Evolutionary conservation across 2,797 vertebrate genomes (phyloP).

Genomic region (Sparus aurata): DNA sequence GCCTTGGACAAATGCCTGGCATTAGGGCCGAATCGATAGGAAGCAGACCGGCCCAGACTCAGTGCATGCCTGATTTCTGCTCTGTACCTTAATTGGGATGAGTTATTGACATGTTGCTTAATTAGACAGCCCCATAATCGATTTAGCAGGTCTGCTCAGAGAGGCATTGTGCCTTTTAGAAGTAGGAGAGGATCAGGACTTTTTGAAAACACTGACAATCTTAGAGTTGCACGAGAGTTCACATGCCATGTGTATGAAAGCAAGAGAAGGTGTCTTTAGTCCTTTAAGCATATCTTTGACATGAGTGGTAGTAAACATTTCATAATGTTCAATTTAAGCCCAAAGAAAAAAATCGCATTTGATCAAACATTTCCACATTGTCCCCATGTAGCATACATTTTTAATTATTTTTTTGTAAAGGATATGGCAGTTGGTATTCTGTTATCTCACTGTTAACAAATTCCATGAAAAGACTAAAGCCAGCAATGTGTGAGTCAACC

Average conservation of each 20-base stretch:
- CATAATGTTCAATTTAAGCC: too few relatives aligned
- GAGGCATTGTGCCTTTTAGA: conserved; percentile 16
- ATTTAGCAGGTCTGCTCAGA: conserved; percentile 49
- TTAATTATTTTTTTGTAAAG: not conserved
- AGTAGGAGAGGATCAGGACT: conserved; percentile 11
- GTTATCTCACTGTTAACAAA: not conserved
- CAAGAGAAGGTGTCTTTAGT: not conserved
- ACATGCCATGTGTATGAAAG: not conserved
- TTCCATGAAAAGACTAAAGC: not conserved
- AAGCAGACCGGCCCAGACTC: conserved; percentile 46
- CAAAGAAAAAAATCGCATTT: too few relatives aligned
- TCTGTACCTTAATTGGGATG: conserved; percentile 78
- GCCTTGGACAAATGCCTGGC: conserved; percentile 65
- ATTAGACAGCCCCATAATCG: conserved; percentile 70
- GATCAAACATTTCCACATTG: not conserved
- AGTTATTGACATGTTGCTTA: conserved; percentile 76
- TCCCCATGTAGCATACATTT: not conserved
- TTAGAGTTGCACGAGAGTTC: conserved; percentile 8
- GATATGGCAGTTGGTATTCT: not conserved
- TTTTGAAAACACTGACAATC: conserved; percentile 15
- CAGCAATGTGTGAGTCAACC: not conserved
- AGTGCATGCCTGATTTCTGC: conserved; percentile 59
- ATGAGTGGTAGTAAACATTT: too few relatives aligned
- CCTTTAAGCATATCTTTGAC: too few relatives aligned
- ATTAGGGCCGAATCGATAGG: conserved; percentile 71